Base-by-base conservation (phyloP, 1,140 invertebrate genomes). In the Theocolax elegans region DNA sequence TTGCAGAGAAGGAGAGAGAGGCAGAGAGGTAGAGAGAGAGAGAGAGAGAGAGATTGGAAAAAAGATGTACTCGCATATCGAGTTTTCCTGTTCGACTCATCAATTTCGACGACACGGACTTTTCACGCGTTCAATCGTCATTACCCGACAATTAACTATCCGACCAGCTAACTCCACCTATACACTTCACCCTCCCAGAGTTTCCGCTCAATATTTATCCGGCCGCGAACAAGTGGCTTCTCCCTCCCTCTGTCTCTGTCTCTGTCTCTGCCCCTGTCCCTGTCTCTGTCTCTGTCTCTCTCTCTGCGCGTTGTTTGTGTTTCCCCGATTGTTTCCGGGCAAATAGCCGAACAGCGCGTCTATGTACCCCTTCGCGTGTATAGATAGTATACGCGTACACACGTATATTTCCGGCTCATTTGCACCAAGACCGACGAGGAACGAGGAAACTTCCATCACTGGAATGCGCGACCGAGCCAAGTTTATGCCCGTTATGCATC, bases 251-350 rank as follows among this genome's bases (percentile, higher is more conserved):
- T 35, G 4, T 35, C 10, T 35, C 31, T 35, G 4, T 35, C 31
- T 35, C 31, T 35, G 4, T 35, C 31, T 35, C 4, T 35, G n/a
- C n/a, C n/a, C n/a, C n/a, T n/a, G n/a, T n/a, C n/a, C n/a, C n/a
- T n/a, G n/a, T n/a, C n/a, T n/a, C n/a, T n/a, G n/a, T n/a, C n/a
- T n/a, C n/a, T n/a, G n/a, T n/a, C n/a, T n/a, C n/a, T n/a, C n/a
- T n/a, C n/a, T n/a, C n/a, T n/a, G n/a, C 59, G 10, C n/a, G 44
- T 48, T 62, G 59, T 62, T 62, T 62, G 59, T 62, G 38, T 62
- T 62, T 48, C 44, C n/a, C 23, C 59, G 44, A 62, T 62, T 62
- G 59, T 62, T 62, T 62, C 59, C 59, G 59, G 44, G 40, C 59
- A 62, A 62, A 62, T 62, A 46, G 8, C 40, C 42, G 13, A 35